Base-by-base conservation (phyloP, 2,113 vertebrate genomes). In the Petrocephalus microphthalmus region DNA sequence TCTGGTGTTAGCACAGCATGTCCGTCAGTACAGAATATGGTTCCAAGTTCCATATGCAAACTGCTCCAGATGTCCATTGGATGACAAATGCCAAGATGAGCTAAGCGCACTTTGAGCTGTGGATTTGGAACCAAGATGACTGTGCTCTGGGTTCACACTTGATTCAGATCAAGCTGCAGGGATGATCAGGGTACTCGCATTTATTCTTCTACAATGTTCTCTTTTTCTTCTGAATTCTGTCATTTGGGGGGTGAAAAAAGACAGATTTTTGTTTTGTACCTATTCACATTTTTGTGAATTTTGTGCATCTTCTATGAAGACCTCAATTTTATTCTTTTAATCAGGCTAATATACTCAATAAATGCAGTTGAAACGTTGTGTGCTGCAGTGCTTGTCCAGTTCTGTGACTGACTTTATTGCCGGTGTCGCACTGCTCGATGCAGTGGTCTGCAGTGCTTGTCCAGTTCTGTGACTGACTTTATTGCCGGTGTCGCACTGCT, bases 231-330 rank as follows among this genome's bases (percentile, higher is more conserved):
- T 7, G 25, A 71, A 10, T 57, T 86, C 11, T 86, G 19, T 60
- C 8, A 71, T 88, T 42, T 88, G 67, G 29, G n/a, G 47, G 19
- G 3, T n/a, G 0, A 29, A 22, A 71, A 87, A n/a, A 53, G 45
- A 51, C 57, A 71, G 42, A n/a, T 87, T 19, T 87, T 64, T 47
- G 3, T 86, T 57, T 86, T 45, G 37, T 74, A 33, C n/a, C 57
- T 71, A 52, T 87, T 87, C 87, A 87, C 87, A 54, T 87, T 87
- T 87, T 87, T 52, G 87, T 87, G 87, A 87, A 87, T 19, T 51
- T n/a, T 53, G n/a, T 74, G 47, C 54, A 87, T 87, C 87, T 87
- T 78, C 87, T 87, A 71, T 87, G 87, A 87, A 87, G 87, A 87
- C 25, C 42, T 52, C 20, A 45, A 74, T 42, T 87, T 17, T 47